Conservation (phyloP, 2,888 invertebrate genomes). For the Synanthedon formicaeformis region DNA sequence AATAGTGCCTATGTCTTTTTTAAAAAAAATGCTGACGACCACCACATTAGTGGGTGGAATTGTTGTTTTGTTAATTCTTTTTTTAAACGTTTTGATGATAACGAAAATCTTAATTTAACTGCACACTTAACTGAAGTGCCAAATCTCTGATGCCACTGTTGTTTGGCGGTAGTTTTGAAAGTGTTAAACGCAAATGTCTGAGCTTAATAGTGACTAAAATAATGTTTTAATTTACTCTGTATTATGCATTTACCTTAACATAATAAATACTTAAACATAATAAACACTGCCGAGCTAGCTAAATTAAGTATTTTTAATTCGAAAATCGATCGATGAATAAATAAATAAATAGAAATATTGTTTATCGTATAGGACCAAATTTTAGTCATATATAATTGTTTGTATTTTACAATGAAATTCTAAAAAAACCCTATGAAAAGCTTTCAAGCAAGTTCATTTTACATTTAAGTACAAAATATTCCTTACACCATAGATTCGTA, state of each 20-base stretch:
- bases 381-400: too few relatives aligned
- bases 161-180: constrained; percentile 35
- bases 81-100: constrained; percentile 58
- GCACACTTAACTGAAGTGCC: constrained; percentile 30
- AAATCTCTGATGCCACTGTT: constrained; percentile 44
- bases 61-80: constrained; percentile 57
- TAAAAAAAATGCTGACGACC: constrained; percentile 50
- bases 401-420: too few relatives aligned
- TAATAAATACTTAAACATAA: too few relatives aligned
- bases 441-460: too few relatives aligned
- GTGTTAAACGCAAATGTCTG: constrained; percentile 6
- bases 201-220: not conserved
- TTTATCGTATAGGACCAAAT: too few relatives aligned
- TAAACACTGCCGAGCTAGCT: too few relatives aligned
- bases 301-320: too few relatives aligned
- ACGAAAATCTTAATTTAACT: constrained; percentile 21
- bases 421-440: too few relatives aligned
- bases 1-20: constrained; percentile 67
- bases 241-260: constrained; percentile 4
- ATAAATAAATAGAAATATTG: too few relatives aligned
- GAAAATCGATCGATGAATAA: too few relatives aligned
- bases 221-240: not conserved
- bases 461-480: too few relatives aligned
- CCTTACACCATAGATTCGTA: too few relatives aligned
- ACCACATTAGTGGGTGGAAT: constrained; percentile 28